Conservation (phyloP, 2,113 vertebrate genomes). For the Heteronetta atricapilla region DNA sequence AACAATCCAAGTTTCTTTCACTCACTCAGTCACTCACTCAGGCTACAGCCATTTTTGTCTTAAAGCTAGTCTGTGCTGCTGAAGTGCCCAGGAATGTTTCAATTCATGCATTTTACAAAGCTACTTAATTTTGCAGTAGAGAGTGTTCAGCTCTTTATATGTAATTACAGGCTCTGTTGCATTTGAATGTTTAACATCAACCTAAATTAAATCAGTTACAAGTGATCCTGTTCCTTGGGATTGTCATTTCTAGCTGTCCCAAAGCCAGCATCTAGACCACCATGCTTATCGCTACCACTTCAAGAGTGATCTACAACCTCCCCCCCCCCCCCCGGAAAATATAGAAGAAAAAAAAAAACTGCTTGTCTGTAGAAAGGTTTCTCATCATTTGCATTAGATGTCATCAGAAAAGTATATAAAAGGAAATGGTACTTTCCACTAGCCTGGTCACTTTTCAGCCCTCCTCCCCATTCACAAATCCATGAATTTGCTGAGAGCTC, state of each 20-base stretch:
- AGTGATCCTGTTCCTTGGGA: not conserved
- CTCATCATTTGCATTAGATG: not conserved
- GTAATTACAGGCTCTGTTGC: not conserved
- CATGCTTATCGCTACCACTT: not conserved
- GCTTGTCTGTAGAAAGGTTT: not conserved
- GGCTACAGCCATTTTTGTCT: not conserved
- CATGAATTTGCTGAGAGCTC: not conserved
- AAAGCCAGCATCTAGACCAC: not conserved
- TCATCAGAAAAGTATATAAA: too few relatives aligned
- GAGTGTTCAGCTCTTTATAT: not conserved
- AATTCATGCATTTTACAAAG: not conserved
- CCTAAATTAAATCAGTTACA: not conserved
- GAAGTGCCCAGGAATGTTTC: not conserved
- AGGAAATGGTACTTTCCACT: not conserved
- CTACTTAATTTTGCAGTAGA: not conserved
- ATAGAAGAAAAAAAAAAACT: not conserved
- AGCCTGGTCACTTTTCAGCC: not conserved
- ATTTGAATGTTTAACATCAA: not conserved
- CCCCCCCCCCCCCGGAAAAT: too few relatives aligned
- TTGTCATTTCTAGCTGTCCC: not conserved
- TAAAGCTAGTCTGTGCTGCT: not conserved
- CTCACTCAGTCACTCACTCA: not conserved
- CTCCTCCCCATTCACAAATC: not conserved
- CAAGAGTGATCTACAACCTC: not conserved
- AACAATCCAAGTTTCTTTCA: not conserved